These are phyloP conservation scores for Thunnus maccoyii DNA, from an alignment of 2,113 vertebrate genomes.

Conservation along the genomic window DNA sequence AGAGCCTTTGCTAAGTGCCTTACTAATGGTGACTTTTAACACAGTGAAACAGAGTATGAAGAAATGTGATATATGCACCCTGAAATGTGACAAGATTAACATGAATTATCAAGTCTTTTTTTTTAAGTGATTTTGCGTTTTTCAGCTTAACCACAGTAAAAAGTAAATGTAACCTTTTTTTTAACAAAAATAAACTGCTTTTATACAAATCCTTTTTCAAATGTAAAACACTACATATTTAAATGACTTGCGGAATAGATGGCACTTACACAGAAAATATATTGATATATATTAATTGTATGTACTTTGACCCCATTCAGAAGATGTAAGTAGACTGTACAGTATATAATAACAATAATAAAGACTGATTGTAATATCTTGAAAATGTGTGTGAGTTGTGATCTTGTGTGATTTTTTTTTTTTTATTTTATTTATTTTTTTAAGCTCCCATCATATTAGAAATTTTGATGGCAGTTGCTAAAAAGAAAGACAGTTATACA, in stretches of 20 bases:
- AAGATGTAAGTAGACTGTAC: conserved; percentile 67
- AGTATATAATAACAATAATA: conserved; percentile 62
- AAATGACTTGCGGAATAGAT: conserved; percentile 46
- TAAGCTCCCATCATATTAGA: not conserved
- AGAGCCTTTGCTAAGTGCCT: conserved; percentile 57
- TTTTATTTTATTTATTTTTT: too few species aligned
- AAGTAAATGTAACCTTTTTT: conserved; percentile 35
- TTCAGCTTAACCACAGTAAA: conserved; percentile 37
- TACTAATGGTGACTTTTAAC: conserved; percentile 62
- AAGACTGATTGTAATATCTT: conserved; percentile 61
- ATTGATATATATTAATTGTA: conserved; percentile 51
- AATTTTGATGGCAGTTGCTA: not conserved
- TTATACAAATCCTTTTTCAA: conserved; percentile 56
- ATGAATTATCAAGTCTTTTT: conserved; percentile 29
- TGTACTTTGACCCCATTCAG: conserved; percentile 46
- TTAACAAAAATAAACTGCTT: conserved; percentile 52
- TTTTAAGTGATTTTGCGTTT: conserved; percentile 33
- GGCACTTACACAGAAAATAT: conserved; percentile 36
- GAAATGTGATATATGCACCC: conserved; percentile 61
- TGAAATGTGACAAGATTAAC: conserved; percentile 71
- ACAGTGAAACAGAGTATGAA: conserved; percentile 8
- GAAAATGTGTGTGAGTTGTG: not conserved
- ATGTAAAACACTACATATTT: conserved; percentile 29
- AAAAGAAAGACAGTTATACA: not conserved
- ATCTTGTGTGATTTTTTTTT: not conserved